phyloP scores from a whole-genome alignment of 1,140 invertebrate genomes.

The Drosophila yakuba region DNA sequence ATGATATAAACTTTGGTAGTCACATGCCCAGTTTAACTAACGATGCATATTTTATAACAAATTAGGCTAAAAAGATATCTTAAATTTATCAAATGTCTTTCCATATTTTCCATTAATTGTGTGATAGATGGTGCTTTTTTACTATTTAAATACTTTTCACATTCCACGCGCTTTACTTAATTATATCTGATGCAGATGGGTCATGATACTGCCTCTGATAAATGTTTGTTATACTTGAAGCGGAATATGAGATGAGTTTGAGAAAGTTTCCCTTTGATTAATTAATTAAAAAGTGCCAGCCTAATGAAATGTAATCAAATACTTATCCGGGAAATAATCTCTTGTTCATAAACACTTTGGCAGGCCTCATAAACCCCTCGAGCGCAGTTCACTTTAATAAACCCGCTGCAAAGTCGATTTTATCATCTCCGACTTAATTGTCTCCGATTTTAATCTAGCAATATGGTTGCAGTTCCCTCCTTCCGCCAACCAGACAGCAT shows the following conservation, averaged over 20 bases:
- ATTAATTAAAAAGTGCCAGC: slow-evolving; percentile 4
- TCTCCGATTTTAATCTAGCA: slow-evolving; percentile 79
- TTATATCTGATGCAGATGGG: not conserved
- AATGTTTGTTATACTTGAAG: not conserved
- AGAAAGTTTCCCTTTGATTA: slow-evolving; percentile 1
- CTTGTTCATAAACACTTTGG: slow-evolving; percentile 15
- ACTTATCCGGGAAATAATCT: not conserved
- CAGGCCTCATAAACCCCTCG: slow-evolving; percentile 4
- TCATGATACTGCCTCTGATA: not conserved
- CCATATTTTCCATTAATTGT: not conserved
- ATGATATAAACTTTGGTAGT: not conserved
- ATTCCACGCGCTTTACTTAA: not conserved
- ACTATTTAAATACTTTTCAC: not conserved
- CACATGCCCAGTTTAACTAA: not conserved
- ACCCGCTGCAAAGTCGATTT: slow-evolving; percentile 29
- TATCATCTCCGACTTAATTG: slow-evolving; percentile 70
- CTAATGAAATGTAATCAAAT: slow-evolving; percentile 8
- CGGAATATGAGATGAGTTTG: slow-evolving; percentile 1
- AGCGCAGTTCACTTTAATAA: slow-evolving; percentile 16
- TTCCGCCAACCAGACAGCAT: slow-evolving; percentile 34
- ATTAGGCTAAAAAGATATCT: not conserved
- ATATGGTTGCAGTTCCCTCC: slow-evolving; percentile 50
- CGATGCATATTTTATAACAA: not conserved
- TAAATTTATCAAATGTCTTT: not conserved
- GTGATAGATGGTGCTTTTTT: not conserved